Percentiles rank a stretch among this genome's conserved stretches.
These are phyloP conservation scores for Polymixis flavicincta DNA, from an alignment of 2,888 invertebrate genomes.

Conservation along the genomic window DNA sequence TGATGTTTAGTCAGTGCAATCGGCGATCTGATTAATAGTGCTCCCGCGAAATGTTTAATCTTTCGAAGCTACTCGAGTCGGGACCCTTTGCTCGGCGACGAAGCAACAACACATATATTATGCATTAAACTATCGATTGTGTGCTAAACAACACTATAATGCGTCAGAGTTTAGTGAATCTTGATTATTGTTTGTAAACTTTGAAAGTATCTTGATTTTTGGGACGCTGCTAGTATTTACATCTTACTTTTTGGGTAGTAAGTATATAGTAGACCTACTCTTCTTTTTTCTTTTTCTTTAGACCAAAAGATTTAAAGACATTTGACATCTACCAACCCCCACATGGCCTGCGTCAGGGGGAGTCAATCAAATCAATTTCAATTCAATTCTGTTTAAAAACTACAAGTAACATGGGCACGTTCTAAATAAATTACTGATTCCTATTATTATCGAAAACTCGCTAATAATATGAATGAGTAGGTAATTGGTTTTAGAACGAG, in stretches of 20 bases:
- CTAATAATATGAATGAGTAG: no score
- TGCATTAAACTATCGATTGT: conserved; percentile 86
- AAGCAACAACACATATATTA: conserved; percentile 77
- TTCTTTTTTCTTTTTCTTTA: not conserved
- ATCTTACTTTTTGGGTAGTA: not conserved
- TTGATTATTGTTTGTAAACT: not conserved
- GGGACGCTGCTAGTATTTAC: not conserved
- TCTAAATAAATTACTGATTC: no score
- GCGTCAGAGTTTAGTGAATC: conserved; percentile 7
- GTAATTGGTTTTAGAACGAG: no score
- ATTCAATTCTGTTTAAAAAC: no score
- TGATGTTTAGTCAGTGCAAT: conserved; percentile 89
- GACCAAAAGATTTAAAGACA: not conserved
- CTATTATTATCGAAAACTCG: no score
- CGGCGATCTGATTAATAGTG: conserved; percentile 91
- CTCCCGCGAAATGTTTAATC: conserved; percentile 89
- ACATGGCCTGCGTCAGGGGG: no score
- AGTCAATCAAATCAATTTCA: no score
- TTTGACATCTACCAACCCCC: not conserved
- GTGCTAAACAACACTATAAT: conserved; percentile 53
- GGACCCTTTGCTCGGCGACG: conserved; percentile 72
- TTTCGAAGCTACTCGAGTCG: conserved; percentile 80
- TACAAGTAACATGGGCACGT: no score
- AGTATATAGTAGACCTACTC: not conserved
- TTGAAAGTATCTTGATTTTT: not conserved